Evolutionary conservation across 1,140 invertebrate genomes (phyloP).

Genomic region (Acromyrmex echinatior): DNA sequence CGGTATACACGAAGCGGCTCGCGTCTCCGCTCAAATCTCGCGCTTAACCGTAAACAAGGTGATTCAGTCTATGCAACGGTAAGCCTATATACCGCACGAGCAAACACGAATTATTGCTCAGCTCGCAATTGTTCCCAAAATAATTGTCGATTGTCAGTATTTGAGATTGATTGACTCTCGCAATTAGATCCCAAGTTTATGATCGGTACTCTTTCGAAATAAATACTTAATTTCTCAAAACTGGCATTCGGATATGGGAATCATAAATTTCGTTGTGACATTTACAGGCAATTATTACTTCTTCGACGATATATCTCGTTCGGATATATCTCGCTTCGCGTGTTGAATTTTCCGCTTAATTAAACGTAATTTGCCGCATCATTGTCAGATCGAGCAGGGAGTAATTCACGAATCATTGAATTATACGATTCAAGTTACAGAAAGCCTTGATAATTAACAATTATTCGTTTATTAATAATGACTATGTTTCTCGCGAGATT

Average conservation of each 20-base stretch:
- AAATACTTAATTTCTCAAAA: background rate
- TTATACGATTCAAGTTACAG: conserved; percentile 15
- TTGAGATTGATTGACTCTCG: conserved; percentile 6
- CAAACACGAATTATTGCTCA: background rate
- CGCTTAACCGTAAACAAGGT: conserved; percentile 18
- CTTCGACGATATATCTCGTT: background rate
- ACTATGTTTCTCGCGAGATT: conserved; percentile 16
- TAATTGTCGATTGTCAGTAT: background rate
- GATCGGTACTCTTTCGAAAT: background rate
- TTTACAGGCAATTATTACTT: background rate
- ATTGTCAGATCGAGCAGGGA: conserved; percentile 10
- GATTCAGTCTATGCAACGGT: conserved; percentile 2
- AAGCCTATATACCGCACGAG: background rate
- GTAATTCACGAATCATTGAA: conserved; percentile 17
- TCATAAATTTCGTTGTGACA: background rate
- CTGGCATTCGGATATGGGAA: background rate
- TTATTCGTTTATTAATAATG: conserved; percentile 27
- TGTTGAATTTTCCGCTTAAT: conserved; percentile 20
- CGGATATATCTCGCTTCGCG: background rate
- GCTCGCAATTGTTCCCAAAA: background rate
- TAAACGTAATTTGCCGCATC: conserved; percentile 29
- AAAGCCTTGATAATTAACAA: conserved; percentile 21
- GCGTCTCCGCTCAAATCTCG: conserved; percentile 1
- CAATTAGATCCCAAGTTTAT: background rate
- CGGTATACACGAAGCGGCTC: background rate